These are phyloP conservation scores for Carettochelys insculpta DNA, from an alignment of 2,113 vertebrate genomes.

Conservation along the genomic window DNA sequence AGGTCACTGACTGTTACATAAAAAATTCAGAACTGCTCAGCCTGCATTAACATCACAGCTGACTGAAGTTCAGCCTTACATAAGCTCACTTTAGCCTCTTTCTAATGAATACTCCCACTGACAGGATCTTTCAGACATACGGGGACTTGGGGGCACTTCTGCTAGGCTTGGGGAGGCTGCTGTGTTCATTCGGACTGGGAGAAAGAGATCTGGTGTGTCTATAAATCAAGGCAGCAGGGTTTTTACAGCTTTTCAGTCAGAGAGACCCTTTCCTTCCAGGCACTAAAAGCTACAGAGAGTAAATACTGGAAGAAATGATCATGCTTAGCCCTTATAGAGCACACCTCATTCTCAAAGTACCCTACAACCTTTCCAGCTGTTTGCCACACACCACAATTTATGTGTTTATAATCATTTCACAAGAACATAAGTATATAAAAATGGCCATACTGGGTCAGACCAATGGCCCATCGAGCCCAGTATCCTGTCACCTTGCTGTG, in stretches of 20 bases:
- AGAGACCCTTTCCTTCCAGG: neutral
- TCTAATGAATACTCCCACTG: neutral
- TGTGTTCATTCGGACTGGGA: neutral
- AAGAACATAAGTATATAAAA: neutral
- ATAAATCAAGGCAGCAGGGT: neutral
- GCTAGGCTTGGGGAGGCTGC: accelerated
- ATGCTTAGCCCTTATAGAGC: neutral
- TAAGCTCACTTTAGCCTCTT: neutral
- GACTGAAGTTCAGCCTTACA: slow-evolving; percentile 25
- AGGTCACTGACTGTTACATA: slow-evolving; percentile 40
- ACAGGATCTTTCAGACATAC: neutral
- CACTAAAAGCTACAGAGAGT: neutral
- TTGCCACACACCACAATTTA: neutral
- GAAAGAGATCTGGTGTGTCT: neutral
- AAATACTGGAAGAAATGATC: neutral
- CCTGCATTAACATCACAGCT: slow-evolving; percentile 39
- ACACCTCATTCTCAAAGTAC: neutral
- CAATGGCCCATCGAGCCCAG: neutral
- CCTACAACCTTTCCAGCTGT: neutral
- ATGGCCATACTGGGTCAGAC: neutral
- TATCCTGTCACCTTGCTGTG: neutral
- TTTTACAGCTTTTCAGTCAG: neutral
- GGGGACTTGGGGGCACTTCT: accelerated
- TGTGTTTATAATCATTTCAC: neutral
- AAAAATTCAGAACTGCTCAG: slow-evolving; percentile 46